Base-by-base conservation (phyloP, 2,888 invertebrate species). In the Pollenia griseotomentosa region DNA sequence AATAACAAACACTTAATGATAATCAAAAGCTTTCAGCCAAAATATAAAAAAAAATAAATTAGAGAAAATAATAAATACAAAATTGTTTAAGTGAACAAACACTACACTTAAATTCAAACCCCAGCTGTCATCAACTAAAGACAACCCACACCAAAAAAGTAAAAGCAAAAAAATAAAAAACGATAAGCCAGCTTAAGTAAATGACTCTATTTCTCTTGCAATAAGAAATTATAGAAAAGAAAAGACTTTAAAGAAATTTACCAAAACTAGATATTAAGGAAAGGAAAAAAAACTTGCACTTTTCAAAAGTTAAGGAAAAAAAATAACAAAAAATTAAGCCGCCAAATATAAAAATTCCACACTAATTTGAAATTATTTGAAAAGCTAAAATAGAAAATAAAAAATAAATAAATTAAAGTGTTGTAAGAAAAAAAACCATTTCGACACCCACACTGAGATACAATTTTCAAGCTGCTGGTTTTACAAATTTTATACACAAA, bases 111-210 rank as follows among this genome's bases (percentile, higher is more conserved):
- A 66, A 51, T 46, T 59, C 40, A 70, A 73, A 44, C 66, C 61
- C 51, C 87, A 82, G 81, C 87, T 87, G 87, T 87, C 87, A 87
- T 74, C 87, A 74, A 73, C 51, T 82, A 44, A 81, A 87, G 70
- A 42, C 78, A 42, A 85, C 87, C 87, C 84, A 87, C 87, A 78
- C 78, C 63, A 74, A 23, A 33, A 33, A 33, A 33, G 33, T 33
- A 33, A 33, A 40, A 40, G 23, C 0, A 57, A 55, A 75, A 33
- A 46, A 44, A 40, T 65, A 74, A 11, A 68, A 19, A 73, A 61
- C 16, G 44, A 61, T 78, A 87, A 87, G 74, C 73, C 65, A 74
- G 74, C 81, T 84, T 74, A 87, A 84, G 78, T 61, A 85, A 84
- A 87, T 87, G 84, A 82, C 87, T 87, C 63, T 74, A 87, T 87